Evolutionary conservation across 2,888 invertebrate genomes (phyloP).

Genomic region (Eudasyphora cyanicolor): DNA sequence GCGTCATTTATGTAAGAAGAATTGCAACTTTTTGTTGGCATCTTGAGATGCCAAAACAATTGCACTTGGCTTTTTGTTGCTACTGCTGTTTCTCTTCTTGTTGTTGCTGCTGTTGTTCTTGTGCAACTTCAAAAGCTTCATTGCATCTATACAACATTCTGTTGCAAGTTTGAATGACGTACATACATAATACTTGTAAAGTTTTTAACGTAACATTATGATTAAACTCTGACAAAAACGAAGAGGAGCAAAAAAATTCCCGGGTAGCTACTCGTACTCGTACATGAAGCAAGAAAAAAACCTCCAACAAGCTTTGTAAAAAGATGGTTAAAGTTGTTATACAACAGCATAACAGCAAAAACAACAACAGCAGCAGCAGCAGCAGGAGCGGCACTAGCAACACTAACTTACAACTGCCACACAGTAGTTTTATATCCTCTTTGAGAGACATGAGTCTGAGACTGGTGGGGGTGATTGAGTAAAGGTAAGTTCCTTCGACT

Average conservation of each 20-base stretch:
- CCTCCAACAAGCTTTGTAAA: not conserved
- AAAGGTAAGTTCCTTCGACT: not conserved
- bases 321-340: not conserved
- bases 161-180: slow-evolving; percentile 49
- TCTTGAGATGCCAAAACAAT: slow-evolving; percentile 35
- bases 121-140: slow-evolving; percentile 34
- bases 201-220: slow-evolving; percentile 55
- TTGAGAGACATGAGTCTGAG: too few relatives aligned
- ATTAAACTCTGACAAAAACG: slow-evolving; percentile 39
- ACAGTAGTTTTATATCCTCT: not conserved
- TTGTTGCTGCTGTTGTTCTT: not conserved
- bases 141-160: slow-evolving; percentile 33
- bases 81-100: not conserved
- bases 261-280: not conserved
- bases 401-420: not conserved
- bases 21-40: slow-evolving; percentile 3
- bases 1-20: slow-evolving; percentile 9
- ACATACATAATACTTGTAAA: slow-evolving; percentile 54
- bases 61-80: slow-evolving; percentile 42
- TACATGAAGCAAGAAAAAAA: not conserved
- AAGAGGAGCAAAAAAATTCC: not conserved
- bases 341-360: slow-evolving; percentile 16
- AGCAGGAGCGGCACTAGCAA: not conserved
- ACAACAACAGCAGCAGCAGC: not conserved
- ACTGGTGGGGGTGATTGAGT: not conserved